A percentile compares a stretch with the other conserved stretches of the same genome.
phyloP scores from a whole-genome alignment of 2,113 vertebrate species.

The Boulengeromyrus knoepffleri region DNA sequence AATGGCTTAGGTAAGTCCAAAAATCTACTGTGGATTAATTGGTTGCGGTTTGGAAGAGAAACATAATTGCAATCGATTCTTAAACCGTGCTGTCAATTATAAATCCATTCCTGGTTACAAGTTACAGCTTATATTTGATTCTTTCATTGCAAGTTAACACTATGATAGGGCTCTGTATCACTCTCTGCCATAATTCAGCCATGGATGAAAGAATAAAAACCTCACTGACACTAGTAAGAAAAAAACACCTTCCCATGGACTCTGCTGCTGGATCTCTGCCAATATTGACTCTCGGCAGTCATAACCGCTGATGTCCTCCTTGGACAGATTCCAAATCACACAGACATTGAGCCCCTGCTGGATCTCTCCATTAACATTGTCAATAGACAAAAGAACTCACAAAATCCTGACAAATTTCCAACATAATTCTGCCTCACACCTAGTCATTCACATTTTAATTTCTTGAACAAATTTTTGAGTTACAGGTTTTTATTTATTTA shows the following conservation, averaged over 20 bases:
- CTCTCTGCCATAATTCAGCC: not conserved
- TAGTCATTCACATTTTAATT: not conserved
- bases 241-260: not conserved
- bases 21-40: conserved; percentile 32
- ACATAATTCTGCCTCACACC: not conserved
- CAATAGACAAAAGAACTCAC: not conserved
- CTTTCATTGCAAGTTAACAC: conserved; percentile 49
- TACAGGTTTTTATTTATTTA: not conserved
- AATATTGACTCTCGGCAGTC: conserved; percentile 7
- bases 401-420: not conserved
- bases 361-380: conserved; percentile 6
- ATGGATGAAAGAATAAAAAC: not conserved
- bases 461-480: not conserved
- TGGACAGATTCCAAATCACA: conserved; percentile 10
- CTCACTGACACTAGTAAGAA: not conserved
- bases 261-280: not conserved
- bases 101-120: conserved; percentile 48
- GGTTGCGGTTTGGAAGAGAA: conserved; percentile 50
- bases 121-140: conserved; percentile 32
- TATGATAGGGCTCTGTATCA: conserved; percentile 40
- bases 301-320: not conserved
- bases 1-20: not conserved
- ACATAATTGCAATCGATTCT: conserved; percentile 65
- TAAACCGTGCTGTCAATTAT: conserved; percentile 57
- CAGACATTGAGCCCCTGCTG: not conserved